Base-by-base conservation (phyloP, 2,797 vertebrate genomes). In the Picus viridis region DNA sequence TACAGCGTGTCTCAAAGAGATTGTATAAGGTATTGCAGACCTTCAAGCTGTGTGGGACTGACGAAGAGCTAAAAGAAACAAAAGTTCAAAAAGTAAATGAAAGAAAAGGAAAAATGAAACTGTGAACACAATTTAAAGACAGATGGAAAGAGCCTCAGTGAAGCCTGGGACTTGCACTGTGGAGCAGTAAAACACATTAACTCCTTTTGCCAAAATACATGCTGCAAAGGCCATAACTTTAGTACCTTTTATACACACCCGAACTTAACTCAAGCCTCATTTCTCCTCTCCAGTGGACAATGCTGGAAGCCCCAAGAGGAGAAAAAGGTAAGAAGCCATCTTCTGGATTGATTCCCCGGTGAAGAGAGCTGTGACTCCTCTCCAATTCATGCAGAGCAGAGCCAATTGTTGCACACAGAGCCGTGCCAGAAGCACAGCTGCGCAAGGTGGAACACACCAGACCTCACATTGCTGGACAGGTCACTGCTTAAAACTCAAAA, bases 1-100 rank as follows among this genome's bases (percentile, higher is more conserved):
- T 17, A 13, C n/a, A 81, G 67, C 69, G 87, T 59, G 84, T 93
- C 91, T 90, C 86, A 92, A 89, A 92, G 74, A 87, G 59, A 22
- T 16, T 62, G 39, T 43, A 41, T 34, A 81, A 88, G 36, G 61
- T 62, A 81, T 43, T 83, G 76, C 79, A 93, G 89, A 85, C 51
- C 69, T 94, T 88, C 63, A 70, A 82, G 68, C 59, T 82, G 54
- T n/a, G 59, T 3, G 9, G 63, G 65, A 86, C 68, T 26, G 69
- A 80, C 51, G 62, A 91, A 79, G 69, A 65, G 58, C 75, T 89
- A 6, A 51, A 56, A 69, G 86, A 74, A 69, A 58, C 14, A 49
- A 26, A 63, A 69, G 59, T 32, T 34, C 29, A 74, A 49, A 81
- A 75, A 67, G 24, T 67, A 82, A 74, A 74, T 7, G 36, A 91